Evolutionary conservation across 2,888 invertebrate genomes (phyloP).

Genomic region (Panzeria rudis): DNA sequence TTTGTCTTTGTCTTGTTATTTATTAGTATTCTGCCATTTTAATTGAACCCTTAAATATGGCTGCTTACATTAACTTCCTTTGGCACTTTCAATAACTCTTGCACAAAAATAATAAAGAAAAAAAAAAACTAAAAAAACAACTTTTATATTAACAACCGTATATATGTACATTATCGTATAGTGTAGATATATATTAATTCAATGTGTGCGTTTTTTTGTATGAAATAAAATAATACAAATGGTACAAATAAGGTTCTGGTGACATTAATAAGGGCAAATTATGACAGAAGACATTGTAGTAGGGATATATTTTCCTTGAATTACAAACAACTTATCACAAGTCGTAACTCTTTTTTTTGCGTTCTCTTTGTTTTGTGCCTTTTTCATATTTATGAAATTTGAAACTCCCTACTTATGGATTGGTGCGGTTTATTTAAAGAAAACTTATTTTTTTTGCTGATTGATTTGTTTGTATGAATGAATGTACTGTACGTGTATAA

Average conservation of each 20-base stretch:
- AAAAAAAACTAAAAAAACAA: slow-evolving; percentile 22
- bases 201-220: background rate
- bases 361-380: slow-evolving; percentile 23
- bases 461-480: slow-evolving; percentile 49
- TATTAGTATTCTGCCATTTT: slow-evolving; percentile 68
- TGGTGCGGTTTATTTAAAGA: slow-evolving; percentile 69
- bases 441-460: slow-evolving; percentile 11
- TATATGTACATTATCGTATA: slow-evolving; percentile 6
- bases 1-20: slow-evolving; percentile 51
- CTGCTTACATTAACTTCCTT: slow-evolving; percentile 60
- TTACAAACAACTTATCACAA: slow-evolving; percentile 61
- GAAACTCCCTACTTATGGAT: slow-evolving; percentile 73
- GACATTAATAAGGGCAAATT: slow-evolving; percentile 75
- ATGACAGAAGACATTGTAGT: slow-evolving; percentile 72
- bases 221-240: slow-evolving; percentile 48
- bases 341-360: slow-evolving; percentile 64
- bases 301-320: slow-evolving; percentile 61
- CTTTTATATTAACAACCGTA: slow-evolving; percentile 11
- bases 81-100: slow-evolving; percentile 63
- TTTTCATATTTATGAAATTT: slow-evolving; percentile 67
- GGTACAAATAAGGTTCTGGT: slow-evolving; percentile 65
- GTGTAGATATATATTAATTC: slow-evolving; percentile 41
- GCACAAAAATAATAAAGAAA: slow-evolving; percentile 34
- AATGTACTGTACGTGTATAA: slow-evolving; percentile 22
- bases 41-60: slow-evolving; percentile 71